phyloP scores from a whole-genome alignment of 2,888 invertebrate genomes.

The Dioctria rufipes region DNA sequence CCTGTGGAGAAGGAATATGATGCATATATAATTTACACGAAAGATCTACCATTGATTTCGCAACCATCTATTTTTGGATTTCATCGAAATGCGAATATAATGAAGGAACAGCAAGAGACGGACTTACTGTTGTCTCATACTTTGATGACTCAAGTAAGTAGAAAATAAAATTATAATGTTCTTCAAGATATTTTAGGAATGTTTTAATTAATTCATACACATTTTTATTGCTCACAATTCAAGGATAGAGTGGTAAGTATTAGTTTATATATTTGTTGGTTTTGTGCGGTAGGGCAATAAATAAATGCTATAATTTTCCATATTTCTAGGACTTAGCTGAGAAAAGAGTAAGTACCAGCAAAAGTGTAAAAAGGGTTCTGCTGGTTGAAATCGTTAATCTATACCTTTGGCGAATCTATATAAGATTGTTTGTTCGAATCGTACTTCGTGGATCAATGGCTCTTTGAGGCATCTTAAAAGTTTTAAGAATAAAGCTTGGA shows the following conservation, averaged over 20 bases:
- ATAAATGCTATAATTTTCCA: conserved; percentile 63
- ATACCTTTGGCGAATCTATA: too few species aligned
- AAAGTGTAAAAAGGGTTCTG: too few species aligned
- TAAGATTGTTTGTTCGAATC: too few species aligned
- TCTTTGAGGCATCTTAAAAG: too few species aligned
- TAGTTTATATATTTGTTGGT: neutral
- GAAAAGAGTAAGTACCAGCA: conserved; percentile 66
- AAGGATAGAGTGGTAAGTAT: conserved; percentile 72
- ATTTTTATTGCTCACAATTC: conserved; percentile 1
- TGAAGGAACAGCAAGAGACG: conserved; percentile 92
- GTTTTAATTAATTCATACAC: neutral
- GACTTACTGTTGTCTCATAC: conserved; percentile 82
- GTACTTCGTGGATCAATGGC: too few species aligned
- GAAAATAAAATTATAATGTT: neutral
- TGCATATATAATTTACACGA: conserved; percentile 79
- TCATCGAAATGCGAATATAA: conserved; percentile 93
- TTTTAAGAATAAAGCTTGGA: too few species aligned
- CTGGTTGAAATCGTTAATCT: too few species aligned
- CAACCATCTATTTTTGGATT: conserved; percentile 92
- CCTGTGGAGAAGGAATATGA: conserved; percentile 83
- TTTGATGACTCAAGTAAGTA: conserved; percentile 82
- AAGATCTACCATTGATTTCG: conserved; percentile 82
- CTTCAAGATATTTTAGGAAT: neutral
- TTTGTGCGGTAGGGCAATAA: neutral
- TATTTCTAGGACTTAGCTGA: conserved; percentile 72